Evolutionary conservation across 2,888 invertebrate species (phyloP), one percentile per base, ranked within the genome.

Genomic region (Maniola hyperantus): DNA sequence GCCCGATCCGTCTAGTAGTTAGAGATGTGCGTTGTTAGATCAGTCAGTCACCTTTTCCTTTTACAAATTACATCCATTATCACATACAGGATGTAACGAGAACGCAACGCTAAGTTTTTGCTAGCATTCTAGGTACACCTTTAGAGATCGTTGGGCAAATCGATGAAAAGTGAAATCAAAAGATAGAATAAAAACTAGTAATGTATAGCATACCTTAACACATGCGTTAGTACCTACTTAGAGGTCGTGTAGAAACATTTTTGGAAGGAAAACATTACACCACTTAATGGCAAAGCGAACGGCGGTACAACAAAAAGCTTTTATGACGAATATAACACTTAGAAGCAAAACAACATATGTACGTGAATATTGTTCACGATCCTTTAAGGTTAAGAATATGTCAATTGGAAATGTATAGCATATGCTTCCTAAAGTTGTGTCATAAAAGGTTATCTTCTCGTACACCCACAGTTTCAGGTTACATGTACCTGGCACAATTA

Each of bases 281-380:
- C 65, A 63, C 70, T 71, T 71, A 67, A 59, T 18, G 68, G 54
- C 18, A 55, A 64, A 66, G 58, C n/a, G 58, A 64, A 66, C 59
- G 60, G 11, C 42, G 60, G 34, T 62, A 70, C 67, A 64, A 65
- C 64, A 67, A 65, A 70, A 70, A 67, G 67, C 69, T 70, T 70
- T 67, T 65, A 67, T 67, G 58, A 58, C 59, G 60, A 50, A 42
- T 55, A 61, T 59, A 65, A 42, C 36, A 55, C 63, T 55, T 39
- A n/a, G 18, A 20, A 51, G 20, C 7, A 51, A 13, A 39, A 13
- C 34, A 8, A 33, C 33, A n/a, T n/a, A n/a, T n/a, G 8, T 59
- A 59, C 34, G 59, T 48, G 59, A 15, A 48, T 48, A 59, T 48
- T 34, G 57, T 42, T 57, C 39, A 42, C 11, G 55, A 39, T 18